Evolutionary conservation across 1,140 invertebrate species (phyloP).

Genomic region (Nephila pilipes): DNA sequence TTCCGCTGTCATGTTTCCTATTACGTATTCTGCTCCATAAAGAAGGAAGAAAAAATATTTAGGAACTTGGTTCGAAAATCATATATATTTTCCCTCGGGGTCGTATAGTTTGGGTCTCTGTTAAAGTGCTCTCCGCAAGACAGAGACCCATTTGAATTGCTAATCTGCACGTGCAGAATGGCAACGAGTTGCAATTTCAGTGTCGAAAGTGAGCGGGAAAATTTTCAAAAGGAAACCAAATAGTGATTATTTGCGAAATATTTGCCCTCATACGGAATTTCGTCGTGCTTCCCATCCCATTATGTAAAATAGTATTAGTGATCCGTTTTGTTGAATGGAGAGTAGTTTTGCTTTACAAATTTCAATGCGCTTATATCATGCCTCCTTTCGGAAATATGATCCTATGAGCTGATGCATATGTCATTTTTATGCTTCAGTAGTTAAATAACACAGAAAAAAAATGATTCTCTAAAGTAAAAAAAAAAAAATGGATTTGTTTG

Average conservation of each 20-base stretch:
- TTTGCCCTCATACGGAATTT: background rate
- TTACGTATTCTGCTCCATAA: background rate
- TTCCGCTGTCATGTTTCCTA: background rate
- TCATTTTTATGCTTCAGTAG: background rate
- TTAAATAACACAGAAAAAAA: background rate
- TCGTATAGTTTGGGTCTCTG: background rate
- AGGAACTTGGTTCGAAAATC: background rate
- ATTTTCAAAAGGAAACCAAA: background rate
- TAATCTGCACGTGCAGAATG: background rate
- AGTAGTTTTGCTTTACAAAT: background rate
- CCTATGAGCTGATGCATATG: background rate
- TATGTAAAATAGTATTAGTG: background rate
- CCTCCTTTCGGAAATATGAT: background rate
- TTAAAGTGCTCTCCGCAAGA: background rate
- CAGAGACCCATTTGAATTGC: background rate
- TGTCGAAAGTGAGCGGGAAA: background rate
- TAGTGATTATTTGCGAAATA: background rate
- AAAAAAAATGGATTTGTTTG: background rate
- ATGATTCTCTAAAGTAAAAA: background rate
- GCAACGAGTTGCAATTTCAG: background rate
- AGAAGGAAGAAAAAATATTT: background rate
- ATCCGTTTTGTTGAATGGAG: background rate
- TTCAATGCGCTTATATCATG: background rate
- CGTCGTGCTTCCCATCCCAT: background rate
- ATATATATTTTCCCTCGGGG: background rate